Conservation (phyloP, 2,888 invertebrate species). For the Halictus quadricinctus region DNA sequence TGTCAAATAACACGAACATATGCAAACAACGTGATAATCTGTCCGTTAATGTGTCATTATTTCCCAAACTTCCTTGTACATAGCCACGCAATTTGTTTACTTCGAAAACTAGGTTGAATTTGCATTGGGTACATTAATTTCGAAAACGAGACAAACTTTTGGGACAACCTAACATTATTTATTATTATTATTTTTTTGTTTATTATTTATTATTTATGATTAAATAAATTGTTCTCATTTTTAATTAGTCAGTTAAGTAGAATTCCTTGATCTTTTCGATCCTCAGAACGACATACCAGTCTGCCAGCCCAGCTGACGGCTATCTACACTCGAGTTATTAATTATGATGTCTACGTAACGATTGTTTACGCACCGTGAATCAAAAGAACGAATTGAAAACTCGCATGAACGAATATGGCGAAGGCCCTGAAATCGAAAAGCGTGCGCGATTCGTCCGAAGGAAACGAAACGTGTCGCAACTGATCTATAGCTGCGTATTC, state of each 20-base stretch:
- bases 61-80: too few species aligned
- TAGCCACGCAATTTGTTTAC: too few species aligned
- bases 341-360: slow-evolving; percentile 10
- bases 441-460: not conserved
- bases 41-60: too few species aligned
- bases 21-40: too few species aligned
- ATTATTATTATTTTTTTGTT: too few species aligned
- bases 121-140: too few species aligned
- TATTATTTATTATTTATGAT: too few species aligned
- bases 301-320: not conserved
- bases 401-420: slow-evolving; percentile 26
- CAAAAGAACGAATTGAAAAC: slow-evolving; percentile 7
- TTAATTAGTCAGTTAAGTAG: not conserved
- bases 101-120: too few species aligned
- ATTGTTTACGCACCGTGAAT: slow-evolving; percentile 30
- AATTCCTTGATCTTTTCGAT: not conserved
- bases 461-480: slow-evolving; percentile 28
- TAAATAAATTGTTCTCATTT: too few species aligned
- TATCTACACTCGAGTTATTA: slow-evolving; percentile 16
- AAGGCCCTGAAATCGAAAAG: slow-evolving; percentile 33
- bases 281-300: not conserved
- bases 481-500: not conserved
- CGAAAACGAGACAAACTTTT: too few species aligned
- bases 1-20: too few species aligned
- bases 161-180: too few species aligned